These are phyloP conservation scores for Calliphora vicina DNA, from an alignment of 1,140 invertebrate species.

Conservation along the genomic window DNA sequence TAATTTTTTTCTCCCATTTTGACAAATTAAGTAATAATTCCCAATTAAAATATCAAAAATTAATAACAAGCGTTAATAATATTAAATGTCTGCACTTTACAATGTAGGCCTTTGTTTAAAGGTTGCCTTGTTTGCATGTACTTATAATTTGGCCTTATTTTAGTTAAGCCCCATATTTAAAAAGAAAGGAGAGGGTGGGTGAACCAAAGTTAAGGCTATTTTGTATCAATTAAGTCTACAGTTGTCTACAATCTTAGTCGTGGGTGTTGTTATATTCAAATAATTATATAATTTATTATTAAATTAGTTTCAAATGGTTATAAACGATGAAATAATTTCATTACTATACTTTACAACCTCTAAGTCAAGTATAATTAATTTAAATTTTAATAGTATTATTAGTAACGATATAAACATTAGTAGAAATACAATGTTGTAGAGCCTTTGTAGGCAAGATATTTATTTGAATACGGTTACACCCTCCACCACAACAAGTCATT, in stretches of 20 bases:
- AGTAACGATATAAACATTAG: too few relatives aligned
- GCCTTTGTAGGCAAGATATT: too few relatives aligned
- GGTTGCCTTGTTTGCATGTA: background rate
- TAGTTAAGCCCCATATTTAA: too few relatives aligned
- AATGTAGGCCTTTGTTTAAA: background rate
- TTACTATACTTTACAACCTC: too few relatives aligned
- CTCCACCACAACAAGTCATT: too few relatives aligned
- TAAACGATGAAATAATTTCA: too few relatives aligned
- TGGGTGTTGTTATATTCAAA: background rate
- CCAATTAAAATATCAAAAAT: constrained; percentile 1
- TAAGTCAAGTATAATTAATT: too few relatives aligned
- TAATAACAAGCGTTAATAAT: background rate
- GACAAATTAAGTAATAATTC: background rate
- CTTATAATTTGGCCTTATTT: too few relatives aligned
- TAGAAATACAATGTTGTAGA: too few relatives aligned
- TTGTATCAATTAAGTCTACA: background rate
- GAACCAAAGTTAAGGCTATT: background rate
- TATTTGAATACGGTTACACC: too few relatives aligned
- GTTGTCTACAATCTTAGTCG: background rate
- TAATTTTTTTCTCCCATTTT: background rate
- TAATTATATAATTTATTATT: background rate
- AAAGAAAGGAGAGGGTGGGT: too few relatives aligned
- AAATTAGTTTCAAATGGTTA: background rate
- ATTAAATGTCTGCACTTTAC: background rate
- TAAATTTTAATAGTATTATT: too few relatives aligned